These are phyloP conservation scores for Micromys minutus DNA, from an alignment of 2,113 vertebrate genomes.

Conservation along the genomic window DNA sequence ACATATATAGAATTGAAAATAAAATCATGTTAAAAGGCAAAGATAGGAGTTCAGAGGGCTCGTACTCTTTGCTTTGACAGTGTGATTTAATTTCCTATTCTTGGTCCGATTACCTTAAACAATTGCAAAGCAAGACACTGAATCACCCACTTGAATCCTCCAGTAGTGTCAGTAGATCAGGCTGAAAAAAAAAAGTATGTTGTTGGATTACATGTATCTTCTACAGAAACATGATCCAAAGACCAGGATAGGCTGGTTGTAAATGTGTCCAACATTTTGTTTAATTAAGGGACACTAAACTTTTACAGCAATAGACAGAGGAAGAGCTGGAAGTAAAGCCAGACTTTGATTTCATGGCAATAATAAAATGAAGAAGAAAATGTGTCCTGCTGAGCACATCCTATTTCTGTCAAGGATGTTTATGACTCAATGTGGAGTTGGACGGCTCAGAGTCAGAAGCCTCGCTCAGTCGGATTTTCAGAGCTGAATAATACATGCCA, in stretches of 20 bases:
- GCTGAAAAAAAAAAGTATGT: not conserved
- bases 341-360: constrained; percentile 28
- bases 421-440: constrained; percentile 61
- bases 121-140: not conserved
- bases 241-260: not conserved
- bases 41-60: not conserved
- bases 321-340: not conserved
- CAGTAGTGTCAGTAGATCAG: not conserved
- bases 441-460: constrained; percentile 57
- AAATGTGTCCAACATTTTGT: constrained; percentile 3
- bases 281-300: constrained; percentile 21
- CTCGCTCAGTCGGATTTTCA: constrained; percentile 56
- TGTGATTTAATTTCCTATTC: not conserved
- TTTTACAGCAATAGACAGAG: not conserved
- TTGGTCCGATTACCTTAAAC: not conserved
- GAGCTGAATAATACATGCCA: constrained; percentile 58
- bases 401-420: constrained; percentile 72
- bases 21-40: not conserved
- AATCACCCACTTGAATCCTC: not conserved
- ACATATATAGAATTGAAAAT: not conserved
- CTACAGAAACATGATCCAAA: not conserved
- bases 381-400: constrained; percentile 37
- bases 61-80: not conserved
- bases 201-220: not conserved
- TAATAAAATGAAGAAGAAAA: constrained; percentile 42